Evolutionary conservation across 2,113 vertebrate species (phyloP).

Genomic region (Noturus placidus): DNA sequence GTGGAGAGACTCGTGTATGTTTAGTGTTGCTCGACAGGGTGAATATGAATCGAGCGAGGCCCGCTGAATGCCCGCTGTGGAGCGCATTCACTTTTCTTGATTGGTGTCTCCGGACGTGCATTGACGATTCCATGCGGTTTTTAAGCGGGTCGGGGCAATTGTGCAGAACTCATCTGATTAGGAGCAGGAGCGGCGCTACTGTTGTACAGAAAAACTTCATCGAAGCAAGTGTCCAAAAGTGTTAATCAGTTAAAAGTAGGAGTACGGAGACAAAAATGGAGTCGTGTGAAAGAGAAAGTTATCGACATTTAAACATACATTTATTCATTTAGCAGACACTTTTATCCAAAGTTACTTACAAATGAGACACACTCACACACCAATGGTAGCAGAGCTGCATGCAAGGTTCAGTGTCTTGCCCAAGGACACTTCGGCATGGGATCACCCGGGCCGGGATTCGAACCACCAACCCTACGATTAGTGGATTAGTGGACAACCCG

Average conservation of each 20-base stretch:
- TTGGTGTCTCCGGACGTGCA: conserved; percentile 58
- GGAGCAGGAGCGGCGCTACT: neutral
- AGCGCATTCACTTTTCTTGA: conserved; percentile 65
- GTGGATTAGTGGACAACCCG: too few relatives aligned
- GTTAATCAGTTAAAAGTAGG: neutral
- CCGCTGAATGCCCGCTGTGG: conserved; percentile 2
- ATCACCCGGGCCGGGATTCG: too few relatives aligned
- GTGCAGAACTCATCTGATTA: neutral
- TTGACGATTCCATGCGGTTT: conserved; percentile 34
- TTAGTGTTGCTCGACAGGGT: conserved; percentile 6
- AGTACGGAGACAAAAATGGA: neutral
- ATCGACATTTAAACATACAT: neutral
- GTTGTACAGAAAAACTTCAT: neutral
- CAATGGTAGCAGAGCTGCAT: too few relatives aligned
- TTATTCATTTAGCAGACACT: too few relatives aligned
- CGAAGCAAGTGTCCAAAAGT: neutral
- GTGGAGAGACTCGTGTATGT: conserved; percentile 8
- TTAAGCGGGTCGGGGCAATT: conserved; percentile 45
- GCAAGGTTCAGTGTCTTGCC: too few relatives aligned
- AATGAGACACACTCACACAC: too few relatives aligned
- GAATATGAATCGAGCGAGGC: conserved; percentile 12
- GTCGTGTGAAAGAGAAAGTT: neutral
- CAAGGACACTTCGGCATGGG: too few relatives aligned
- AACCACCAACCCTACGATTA: too few relatives aligned
- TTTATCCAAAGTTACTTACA: too few relatives aligned